phyloP scores from a whole-genome alignment of 2,888 invertebrate genomes.

The Zele albiditarsus region DNA sequence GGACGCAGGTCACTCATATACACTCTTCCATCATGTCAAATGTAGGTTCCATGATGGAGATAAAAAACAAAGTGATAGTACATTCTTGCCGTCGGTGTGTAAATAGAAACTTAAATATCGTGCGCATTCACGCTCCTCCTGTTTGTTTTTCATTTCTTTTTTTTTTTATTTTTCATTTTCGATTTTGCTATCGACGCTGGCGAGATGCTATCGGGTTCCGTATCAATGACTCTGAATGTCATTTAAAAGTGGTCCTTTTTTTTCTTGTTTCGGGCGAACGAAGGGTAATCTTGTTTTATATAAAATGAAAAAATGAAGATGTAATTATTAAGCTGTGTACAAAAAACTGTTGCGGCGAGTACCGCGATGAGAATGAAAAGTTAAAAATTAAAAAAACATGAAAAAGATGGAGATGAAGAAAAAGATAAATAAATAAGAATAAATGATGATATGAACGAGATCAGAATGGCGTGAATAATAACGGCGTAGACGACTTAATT shows the following conservation, averaged over 20 bases:
- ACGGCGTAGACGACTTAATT: conserved; percentile 63
- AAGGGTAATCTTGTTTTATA: conserved; percentile 49
- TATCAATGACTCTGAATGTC: conserved; percentile 43
- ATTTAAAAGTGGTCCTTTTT: conserved; percentile 25
- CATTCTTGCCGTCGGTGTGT: conserved; percentile 47
- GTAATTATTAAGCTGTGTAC: conserved; percentile 56
- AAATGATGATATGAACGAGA: conserved; percentile 47
- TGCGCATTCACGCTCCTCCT: conserved; percentile 39
- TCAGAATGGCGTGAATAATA: conserved; percentile 30
- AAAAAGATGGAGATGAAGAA: conserved; percentile 26
- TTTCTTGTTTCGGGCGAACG: conserved; percentile 44
- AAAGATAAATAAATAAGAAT: conserved; percentile 42
- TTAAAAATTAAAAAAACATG: conserved; percentile 27
- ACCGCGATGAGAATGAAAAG: conserved; percentile 40
- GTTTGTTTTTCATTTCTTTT: conserved; percentile 27
- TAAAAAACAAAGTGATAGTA: conserved; percentile 35
- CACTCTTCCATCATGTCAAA: neutral
- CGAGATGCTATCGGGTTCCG: conserved; percentile 38
- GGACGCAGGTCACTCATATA: neutral
- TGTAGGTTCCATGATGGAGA: conserved; percentile 18
- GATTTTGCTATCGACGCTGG: conserved; percentile 39
- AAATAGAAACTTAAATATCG: conserved; percentile 47
- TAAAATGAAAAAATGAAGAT: conserved; percentile 41
- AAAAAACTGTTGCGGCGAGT: conserved; percentile 52
- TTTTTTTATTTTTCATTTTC: conserved; percentile 11